These are phyloP conservation scores for Lypha dubia DNA, from an alignment of 2,888 invertebrate species.

Conservation along the genomic window DNA sequence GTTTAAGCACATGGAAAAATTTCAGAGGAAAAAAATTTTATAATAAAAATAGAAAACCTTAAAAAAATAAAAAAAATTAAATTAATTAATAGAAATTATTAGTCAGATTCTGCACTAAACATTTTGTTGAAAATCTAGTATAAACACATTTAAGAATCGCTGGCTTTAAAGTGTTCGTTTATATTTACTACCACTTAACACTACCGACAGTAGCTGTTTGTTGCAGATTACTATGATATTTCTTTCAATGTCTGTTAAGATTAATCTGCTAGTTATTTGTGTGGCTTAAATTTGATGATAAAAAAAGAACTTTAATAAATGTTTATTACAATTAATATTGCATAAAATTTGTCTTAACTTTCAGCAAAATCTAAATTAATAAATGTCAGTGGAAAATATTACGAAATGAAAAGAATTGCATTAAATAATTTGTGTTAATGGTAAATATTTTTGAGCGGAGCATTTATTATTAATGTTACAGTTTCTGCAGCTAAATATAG, in stretches of 20 bases:
- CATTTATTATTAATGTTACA: not conserved
- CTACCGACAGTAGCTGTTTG: slow-evolving; percentile 37
- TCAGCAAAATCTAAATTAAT: slow-evolving; percentile 24
- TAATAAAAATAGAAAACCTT: too few relatives aligned
- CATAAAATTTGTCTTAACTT: slow-evolving; percentile 37
- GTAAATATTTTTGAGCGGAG: not conserved
- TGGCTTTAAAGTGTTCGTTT: slow-evolving; percentile 2
- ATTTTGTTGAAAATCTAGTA: not conserved
- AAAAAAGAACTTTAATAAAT: not conserved
- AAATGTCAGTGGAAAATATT: slow-evolving; percentile 24
- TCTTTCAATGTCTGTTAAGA: slow-evolving; percentile 48
- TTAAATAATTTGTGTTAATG: slow-evolving; percentile 10
- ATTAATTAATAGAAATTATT: too few relatives aligned
- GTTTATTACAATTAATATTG: slow-evolving; percentile 15
- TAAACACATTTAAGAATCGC: slow-evolving; percentile 19
- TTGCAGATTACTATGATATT: slow-evolving; percentile 23
- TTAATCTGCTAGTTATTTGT: slow-evolving; percentile 33
- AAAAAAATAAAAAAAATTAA: too few relatives aligned
- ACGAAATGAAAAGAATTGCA: slow-evolving; percentile 3
- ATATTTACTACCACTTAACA: slow-evolving; percentile 12
- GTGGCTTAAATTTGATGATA: slow-evolving; percentile 25
- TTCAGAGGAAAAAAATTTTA: too few relatives aligned
- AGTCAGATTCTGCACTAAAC: not conserved
- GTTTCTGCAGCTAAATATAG: not conserved
- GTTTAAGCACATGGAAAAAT: too few relatives aligned